phyloP scores from a whole-genome alignment of 2,113 vertebrate species.

The Tragelaphus strepsiceros region DNA sequence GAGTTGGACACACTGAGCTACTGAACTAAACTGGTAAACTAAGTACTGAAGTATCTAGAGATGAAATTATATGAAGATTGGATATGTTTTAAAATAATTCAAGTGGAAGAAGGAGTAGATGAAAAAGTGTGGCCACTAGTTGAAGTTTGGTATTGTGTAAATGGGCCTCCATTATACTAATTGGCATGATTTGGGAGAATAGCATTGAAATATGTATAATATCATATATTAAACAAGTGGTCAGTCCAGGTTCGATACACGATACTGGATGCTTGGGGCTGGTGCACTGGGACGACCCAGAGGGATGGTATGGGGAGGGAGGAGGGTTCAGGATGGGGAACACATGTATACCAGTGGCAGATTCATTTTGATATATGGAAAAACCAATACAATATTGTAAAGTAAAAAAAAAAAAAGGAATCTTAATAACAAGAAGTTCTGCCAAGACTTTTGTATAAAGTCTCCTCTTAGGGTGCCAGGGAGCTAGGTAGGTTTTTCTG shows the following conservation, averaged over 20 bases:
- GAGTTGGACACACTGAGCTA: not conserved
- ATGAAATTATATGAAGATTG: not conserved
- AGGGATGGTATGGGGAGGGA: too few species aligned
- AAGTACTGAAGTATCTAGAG: not conserved
- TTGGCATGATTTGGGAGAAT: not conserved
- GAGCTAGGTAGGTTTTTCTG: not conserved
- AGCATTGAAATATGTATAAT: too few species aligned
- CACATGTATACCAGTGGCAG: too few species aligned
- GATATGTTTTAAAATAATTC: not conserved
- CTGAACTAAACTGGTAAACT: not conserved
- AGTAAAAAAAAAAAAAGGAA: not conserved
- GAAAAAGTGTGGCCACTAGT: not conserved
- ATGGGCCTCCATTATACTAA: not conserved
- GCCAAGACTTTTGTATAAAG: not conserved
- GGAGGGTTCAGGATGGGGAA: too few species aligned
- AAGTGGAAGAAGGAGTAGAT: not conserved
- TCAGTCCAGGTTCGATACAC: too few species aligned
- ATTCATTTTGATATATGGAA: too few species aligned
- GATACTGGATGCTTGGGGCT: too few species aligned
- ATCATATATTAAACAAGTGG: too few species aligned
- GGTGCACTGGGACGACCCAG: too few species aligned
- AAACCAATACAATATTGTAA: too few species aligned
- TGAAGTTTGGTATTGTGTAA: not conserved
- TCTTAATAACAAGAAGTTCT: not conserved
- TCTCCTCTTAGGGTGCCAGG: not conserved